Evolutionary conservation across 2,888 invertebrate genomes (phyloP), one percentile per base, ranked within the genome.

Genomic region (Sinhomidia bicolor): DNA sequence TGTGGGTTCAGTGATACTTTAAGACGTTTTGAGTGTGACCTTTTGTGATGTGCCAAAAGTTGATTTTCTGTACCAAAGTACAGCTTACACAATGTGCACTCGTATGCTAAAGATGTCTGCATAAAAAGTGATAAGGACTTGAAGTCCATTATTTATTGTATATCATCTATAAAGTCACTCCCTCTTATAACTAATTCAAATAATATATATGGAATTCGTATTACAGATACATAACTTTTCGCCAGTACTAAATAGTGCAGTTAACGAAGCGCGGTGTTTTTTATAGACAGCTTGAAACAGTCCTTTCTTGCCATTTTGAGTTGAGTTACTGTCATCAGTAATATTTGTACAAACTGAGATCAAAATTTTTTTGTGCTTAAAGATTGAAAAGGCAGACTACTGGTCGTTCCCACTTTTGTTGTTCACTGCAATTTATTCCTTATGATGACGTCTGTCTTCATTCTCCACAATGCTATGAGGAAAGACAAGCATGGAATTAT

Each of bases 1-100:
- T 60, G 44, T 23, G 84, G 74, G 60, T 74, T 76, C 1, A 74
- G 7, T 0, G 74, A 29, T 9, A 84, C 76, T 23, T 57, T 57
- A 1, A 84, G 12, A 0, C 76, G 74, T 17, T 44, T 84, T 4
- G 74, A 74, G 60, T 84, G 84, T 4, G 41, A 23, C 2, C 0
- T 9, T 44, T 84, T 84, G 29, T 74, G 76, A 14, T 84, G 84
- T 17, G 0, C 26, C 36, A 74, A 12, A 54, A 84, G 26, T 20
- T 84, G 74, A n/a, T 41, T 9, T 41, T 84, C 84, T 1, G 57
- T 84, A 9, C 84, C 84, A 76, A 84, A 84, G 36, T 84, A 84
- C 6, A 84, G 23, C 20, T 84, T 57, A 44, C 84, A 84, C 17
- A 51, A 41, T 4, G 29, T 74, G 26, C 84, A 84, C 57, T 84